phyloP scores from a whole-genome alignment of 2,113 vertebrate genomes.

The Esox niger region DNA sequence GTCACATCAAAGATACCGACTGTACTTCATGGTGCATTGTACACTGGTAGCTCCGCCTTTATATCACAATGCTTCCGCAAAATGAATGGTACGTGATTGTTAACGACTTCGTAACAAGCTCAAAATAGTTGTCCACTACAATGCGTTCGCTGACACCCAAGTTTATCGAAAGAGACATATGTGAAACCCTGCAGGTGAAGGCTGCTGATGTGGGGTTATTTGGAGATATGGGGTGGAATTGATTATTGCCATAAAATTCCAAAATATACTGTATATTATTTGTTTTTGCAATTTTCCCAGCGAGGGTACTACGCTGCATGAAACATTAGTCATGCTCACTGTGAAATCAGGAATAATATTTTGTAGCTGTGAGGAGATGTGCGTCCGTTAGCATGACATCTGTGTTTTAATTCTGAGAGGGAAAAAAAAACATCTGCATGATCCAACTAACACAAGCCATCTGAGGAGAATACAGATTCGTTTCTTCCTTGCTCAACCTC shows the following conservation, averaged over 20 bases:
- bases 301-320: constrained; percentile 46
- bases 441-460: constrained; percentile 60
- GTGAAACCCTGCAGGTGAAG: not conserved
- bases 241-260: constrained; percentile 48
- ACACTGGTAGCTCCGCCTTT: too few relatives aligned
- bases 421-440: constrained; percentile 61
- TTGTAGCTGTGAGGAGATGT: constrained; percentile 46
- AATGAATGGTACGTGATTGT: too few relatives aligned
- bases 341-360: constrained; percentile 66
- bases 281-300: constrained; percentile 58
- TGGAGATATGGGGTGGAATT: constrained; percentile 39
- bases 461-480: constrained; percentile 71
- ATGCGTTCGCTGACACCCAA: too few relatives aligned
- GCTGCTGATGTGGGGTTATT: not conserved
- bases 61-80: too few relatives aligned
- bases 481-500: constrained; percentile 46
- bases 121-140: too few relatives aligned
- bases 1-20: too few relatives aligned
- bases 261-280: constrained; percentile 54
- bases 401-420: constrained; percentile 62
- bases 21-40: too few relatives aligned
- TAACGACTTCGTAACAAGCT: too few relatives aligned
- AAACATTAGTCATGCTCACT: constrained; percentile 62
- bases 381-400: constrained; percentile 60
- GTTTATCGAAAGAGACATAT: too few relatives aligned